Conservation (phyloP, 2,113 vertebrate genomes). For the Theropithecus gelada region DNA sequence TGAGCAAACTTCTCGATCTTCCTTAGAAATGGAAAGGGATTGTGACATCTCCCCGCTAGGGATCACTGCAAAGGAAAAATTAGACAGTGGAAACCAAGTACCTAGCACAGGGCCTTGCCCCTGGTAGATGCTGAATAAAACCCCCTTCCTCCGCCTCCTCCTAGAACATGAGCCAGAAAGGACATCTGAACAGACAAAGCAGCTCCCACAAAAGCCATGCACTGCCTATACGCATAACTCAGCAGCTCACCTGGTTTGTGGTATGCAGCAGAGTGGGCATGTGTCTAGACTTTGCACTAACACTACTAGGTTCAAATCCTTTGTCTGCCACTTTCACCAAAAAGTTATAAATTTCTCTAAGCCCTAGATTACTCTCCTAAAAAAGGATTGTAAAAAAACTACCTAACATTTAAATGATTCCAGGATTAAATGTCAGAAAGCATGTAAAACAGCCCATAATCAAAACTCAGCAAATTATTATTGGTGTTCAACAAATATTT, state of each 20-base stretch:
- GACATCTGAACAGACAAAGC: not conserved
- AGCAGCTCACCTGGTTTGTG: no score
- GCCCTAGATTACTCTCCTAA: not conserved
- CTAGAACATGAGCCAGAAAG: not conserved
- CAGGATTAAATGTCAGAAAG: not conserved
- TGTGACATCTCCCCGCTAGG: not conserved
- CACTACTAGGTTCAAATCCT: not conserved
- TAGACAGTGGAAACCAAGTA: not conserved
- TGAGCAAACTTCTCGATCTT: not conserved
- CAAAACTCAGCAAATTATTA: not conserved
- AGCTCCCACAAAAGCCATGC: not conserved
- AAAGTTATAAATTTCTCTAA: not conserved
- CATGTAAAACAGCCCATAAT: not conserved
- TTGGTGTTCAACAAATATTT: not conserved
- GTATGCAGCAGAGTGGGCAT: not conserved
- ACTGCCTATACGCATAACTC: accelerated
- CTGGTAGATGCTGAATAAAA: not conserved
- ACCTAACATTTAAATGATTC: not conserved
- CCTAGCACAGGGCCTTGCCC: no score
- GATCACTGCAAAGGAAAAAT: not conserved
- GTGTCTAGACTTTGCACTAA: not conserved
- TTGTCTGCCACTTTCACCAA: not conserved
- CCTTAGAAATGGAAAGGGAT: not conserved
- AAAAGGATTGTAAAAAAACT: not conserved
- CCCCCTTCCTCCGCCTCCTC: not conserved